These are phyloP conservation scores for Peucedramus taeniatus DNA, from an alignment of 2,113 vertebrate genomes.

Conservation along the genomic window DNA sequence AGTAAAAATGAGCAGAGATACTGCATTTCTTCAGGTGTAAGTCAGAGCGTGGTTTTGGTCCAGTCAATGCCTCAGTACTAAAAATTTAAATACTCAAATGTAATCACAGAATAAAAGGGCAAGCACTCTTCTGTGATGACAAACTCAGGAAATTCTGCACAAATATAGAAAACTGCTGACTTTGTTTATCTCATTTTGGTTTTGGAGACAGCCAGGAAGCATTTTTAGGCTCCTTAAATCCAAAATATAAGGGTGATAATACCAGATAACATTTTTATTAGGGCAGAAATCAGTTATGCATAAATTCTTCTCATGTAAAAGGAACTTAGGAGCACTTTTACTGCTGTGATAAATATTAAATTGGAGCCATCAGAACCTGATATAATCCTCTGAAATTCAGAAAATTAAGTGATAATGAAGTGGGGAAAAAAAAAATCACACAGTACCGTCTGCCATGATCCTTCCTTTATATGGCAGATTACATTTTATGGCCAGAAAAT, in stretches of 20 bases:
- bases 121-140: not conserved
- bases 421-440: not conserved
- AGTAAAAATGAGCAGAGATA: not conserved
- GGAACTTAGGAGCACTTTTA: not conserved
- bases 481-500: not conserved
- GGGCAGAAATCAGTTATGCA: not conserved
- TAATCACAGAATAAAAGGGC: not conserved
- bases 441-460: not conserved
- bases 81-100: not conserved
- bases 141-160: not conserved
- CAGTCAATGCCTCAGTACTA: not conserved
- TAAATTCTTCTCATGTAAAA: not conserved
- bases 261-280: not conserved
- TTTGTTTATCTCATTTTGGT: not conserved
- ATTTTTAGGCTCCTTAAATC: not conserved
- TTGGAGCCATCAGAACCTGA: not conserved
- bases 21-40: not conserved
- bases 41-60: not conserved
- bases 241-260: not conserved
- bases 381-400: not conserved
- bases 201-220: not conserved
- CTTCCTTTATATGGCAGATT: constrained; percentile 13
- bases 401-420: constrained; percentile 25
- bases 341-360: not conserved
- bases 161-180: not conserved